Evolutionary conservation across 2,888 invertebrate genomes (phyloP).

Genomic region (Cremastobaeus sp.): DNA sequence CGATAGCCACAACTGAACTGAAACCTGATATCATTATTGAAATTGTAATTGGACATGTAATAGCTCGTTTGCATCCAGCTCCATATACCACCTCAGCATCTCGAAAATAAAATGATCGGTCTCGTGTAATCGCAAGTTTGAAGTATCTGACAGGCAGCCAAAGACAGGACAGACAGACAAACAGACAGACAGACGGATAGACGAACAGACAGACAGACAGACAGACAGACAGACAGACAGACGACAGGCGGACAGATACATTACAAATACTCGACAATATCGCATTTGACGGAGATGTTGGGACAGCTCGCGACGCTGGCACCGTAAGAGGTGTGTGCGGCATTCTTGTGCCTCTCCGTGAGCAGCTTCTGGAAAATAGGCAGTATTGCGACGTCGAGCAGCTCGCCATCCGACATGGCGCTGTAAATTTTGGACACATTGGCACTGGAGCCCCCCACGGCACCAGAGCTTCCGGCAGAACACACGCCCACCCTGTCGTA

Average conservation of each 20-base stretch:
- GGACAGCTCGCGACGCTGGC: conserved; percentile 92
- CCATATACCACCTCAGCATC: conserved; percentile 22
- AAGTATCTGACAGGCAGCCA: conserved; percentile 32
- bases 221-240: conserved; percentile 50
- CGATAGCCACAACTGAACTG: too few species aligned
- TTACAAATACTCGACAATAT: conserved; percentile 93
- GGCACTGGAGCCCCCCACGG: conserved; percentile 70
- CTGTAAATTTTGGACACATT: conserved; percentile 82
- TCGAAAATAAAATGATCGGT: conserved; percentile 21
- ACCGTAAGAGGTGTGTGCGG: conserved; percentile 84
- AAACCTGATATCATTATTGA: too few species aligned
- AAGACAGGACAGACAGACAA: conserved; percentile 21
- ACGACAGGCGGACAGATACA: conserved; percentile 52
- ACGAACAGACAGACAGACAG: conserved; percentile 34
- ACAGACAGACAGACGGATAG: conserved; percentile 11
- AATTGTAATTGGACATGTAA: too few species aligned
- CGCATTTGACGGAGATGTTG: conserved; percentile 96
- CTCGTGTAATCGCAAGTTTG: conserved; percentile 24
- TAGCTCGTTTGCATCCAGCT: conserved; percentile 20
- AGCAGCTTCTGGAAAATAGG: conserved; percentile 95
- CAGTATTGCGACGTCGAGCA: conserved; percentile 90
- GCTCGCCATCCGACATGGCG: conserved; percentile 90
- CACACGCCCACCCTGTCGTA: conserved; percentile 58
- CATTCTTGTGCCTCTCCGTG: conserved; percentile 87
- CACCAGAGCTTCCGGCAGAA: conserved; percentile 61